Evolutionary conservation across 2,113 vertebrate genomes (phyloP), one percentile per base, ranked within the genome.

Genomic region (Trogon melanurus): DNA sequence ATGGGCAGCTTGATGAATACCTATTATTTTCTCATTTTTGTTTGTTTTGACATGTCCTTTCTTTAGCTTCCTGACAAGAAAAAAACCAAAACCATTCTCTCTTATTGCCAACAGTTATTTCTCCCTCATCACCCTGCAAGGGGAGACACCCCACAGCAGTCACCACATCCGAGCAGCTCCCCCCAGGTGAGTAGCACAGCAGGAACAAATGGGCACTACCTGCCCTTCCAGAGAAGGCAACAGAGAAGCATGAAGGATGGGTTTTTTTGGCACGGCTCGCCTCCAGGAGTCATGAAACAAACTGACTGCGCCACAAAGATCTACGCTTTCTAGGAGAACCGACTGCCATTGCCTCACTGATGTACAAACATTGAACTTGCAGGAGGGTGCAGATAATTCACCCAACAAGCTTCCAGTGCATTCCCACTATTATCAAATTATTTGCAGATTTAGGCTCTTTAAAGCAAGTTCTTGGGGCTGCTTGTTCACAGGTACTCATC

Each of bases 291-390:
- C 21, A 82, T 38, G 9, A 88, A 61, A 34, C 18, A 38, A 88
- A 83, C 7, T 1, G 18, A 19, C 7, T 0, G 0, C 26, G 5
- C 34, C 79, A 30, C 36, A 88, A 47, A 75, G 16, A 64, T 27
- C 32, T 38, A 14, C 11, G 54, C 6, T 15, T 64, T 75, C 27
- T 32, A 56, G 58, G 51, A 81, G 41, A 90, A 17, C 11, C 1
- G 1, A 15, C 0, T 58, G 70, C 21, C 41, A 36, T 58, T 38
- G 69, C 25, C 36, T 26, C 7, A 36, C n/a, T 4, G 13, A 78
- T 27, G 30, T 48, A 23, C 25, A 57, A 67, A 13, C 44, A 50
- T 14, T 41, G 51, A 11, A 51, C 36, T 23, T 41, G 32, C 58
- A 91, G 60, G 78, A 54, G 1, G 25, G 21, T 7, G 29, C 66